These are phyloP conservation scores for Aradophagus sp. DNA, from an alignment of 1,140 invertebrate genomes.

Conservation along the genomic window DNA sequence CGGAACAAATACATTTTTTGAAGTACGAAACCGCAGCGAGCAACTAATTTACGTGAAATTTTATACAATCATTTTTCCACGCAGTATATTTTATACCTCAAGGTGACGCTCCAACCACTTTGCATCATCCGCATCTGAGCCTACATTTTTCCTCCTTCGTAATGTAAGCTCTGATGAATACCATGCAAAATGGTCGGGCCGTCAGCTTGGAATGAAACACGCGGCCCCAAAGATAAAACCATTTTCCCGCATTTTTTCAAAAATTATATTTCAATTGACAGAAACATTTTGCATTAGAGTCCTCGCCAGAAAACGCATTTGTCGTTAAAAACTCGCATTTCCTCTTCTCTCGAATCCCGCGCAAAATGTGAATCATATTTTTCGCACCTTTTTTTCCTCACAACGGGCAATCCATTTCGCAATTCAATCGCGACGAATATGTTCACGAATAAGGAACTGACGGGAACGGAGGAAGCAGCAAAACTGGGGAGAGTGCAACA, in stretches of 20 bases:
- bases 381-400: no score
- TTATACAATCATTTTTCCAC: constrained; percentile 16
- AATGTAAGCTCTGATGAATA: constrained; percentile 37
- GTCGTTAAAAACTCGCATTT: no score
- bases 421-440: no score
- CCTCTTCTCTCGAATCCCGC: no score
- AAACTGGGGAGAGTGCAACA: no score
- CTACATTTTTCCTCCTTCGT: constrained; percentile 34
- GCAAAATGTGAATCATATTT: no score
- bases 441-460: no score
- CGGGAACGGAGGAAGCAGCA: no score
- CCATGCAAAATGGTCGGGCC: constrained; percentile 22
- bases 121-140: constrained; percentile 35
- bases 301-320: no score
- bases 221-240: constrained; percentile 19
- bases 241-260: constrained; percentile 18
- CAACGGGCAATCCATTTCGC: no score
- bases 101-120: constrained; percentile 32
- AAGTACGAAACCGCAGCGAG: not conserved
- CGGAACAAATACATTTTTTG: not conserved
- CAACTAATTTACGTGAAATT: constrained; percentile 12
- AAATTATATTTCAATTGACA: constrained; percentile 17
- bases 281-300: constrained; percentile 11
- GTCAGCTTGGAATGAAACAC: constrained; percentile 36
- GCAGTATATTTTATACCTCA: constrained; percentile 27